phyloP scores from a whole-genome alignment of 2,888 invertebrate species.

The Elegia similella region DNA sequence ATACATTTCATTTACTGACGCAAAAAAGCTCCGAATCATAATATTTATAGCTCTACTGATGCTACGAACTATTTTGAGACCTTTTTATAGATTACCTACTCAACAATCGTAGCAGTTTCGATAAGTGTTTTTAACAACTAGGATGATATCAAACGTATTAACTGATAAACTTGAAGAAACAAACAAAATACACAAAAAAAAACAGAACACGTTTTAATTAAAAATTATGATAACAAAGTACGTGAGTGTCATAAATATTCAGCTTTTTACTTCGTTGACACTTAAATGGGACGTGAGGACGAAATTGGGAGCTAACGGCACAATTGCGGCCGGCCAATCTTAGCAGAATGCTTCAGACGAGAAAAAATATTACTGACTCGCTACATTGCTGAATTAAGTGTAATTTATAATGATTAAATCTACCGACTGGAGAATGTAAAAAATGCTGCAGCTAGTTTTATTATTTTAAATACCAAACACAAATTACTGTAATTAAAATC shows the following conservation, averaged over 20 bases:
- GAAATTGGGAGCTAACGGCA: conserved; percentile 55
- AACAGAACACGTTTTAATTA: conserved; percentile 53
- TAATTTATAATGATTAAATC: background rate
- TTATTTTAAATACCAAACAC: too few relatives aligned
- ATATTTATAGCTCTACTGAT: too few relatives aligned
- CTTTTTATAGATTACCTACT: too few relatives aligned
- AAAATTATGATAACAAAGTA: conserved; percentile 57
- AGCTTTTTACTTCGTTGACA: conserved; percentile 58
- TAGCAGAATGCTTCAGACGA: conserved; percentile 4
- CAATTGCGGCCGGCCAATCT: conserved; percentile 34
- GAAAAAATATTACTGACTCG: background rate
- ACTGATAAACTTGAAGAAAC: background rate
- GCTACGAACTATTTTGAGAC: too few relatives aligned
- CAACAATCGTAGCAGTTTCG: too few relatives aligned
- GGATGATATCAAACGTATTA: background rate
- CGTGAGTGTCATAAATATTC: conserved; percentile 58
- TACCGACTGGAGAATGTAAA: too few relatives aligned
- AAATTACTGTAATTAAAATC: too few relatives aligned
- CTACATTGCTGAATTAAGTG: background rate
- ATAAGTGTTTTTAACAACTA: too few relatives aligned
- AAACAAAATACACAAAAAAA: conserved; percentile 27
- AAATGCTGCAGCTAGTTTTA: too few relatives aligned
- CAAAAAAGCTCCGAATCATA: too few relatives aligned
- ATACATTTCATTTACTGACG: too few relatives aligned
- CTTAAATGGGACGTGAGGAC: conserved; percentile 52